These are phyloP conservation scores for Cheilosia vulpina DNA, from an alignment of 2,888 invertebrate genomes.

Conservation along the genomic window DNA sequence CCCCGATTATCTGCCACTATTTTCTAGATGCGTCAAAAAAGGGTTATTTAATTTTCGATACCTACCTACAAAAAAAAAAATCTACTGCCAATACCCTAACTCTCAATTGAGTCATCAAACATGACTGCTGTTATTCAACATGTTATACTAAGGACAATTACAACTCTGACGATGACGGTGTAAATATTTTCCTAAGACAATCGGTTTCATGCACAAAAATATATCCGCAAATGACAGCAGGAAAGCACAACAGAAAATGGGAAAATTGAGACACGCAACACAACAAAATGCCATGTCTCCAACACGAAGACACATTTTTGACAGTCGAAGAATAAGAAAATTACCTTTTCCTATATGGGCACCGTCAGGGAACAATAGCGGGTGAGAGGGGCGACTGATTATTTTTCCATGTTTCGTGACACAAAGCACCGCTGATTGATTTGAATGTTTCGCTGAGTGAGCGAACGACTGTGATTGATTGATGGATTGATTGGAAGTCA, in stretches of 20 bases:
- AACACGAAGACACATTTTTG: conserved; percentile 68
- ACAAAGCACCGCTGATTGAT: conserved; percentile 79
- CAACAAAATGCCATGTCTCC: conserved; percentile 45
- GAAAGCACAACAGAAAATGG: conserved; percentile 24
- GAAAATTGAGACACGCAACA: conserved; percentile 70
- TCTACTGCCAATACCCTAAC: too few species aligned
- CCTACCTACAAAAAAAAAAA: too few species aligned
- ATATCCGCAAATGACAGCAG: conserved; percentile 15
- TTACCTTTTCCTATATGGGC: conserved; percentile 63
- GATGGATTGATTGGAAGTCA: conserved; percentile 69
- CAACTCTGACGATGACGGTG: conserved; percentile 23
- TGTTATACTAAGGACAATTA: not conserved
- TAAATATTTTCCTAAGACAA: conserved; percentile 46
- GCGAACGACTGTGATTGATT: conserved; percentile 71
- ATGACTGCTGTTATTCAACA: conserved; percentile 7
- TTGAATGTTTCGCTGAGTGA: conserved; percentile 81
- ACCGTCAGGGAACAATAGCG: conserved; percentile 18
- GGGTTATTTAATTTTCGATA: too few species aligned
- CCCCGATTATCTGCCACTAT: too few species aligned
- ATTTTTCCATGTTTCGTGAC: conserved; percentile 70
- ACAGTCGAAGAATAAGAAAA: conserved; percentile 74
- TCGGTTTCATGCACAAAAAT: conserved; percentile 6
- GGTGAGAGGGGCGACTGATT: conserved; percentile 29
- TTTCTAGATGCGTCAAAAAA: too few species aligned
- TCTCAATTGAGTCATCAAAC: conserved; percentile 2